Evolutionary conservation across 2,888 invertebrate species (phyloP), one percentile per base, ranked within the genome.

Genomic region (Pherbina coryleti): DNA sequence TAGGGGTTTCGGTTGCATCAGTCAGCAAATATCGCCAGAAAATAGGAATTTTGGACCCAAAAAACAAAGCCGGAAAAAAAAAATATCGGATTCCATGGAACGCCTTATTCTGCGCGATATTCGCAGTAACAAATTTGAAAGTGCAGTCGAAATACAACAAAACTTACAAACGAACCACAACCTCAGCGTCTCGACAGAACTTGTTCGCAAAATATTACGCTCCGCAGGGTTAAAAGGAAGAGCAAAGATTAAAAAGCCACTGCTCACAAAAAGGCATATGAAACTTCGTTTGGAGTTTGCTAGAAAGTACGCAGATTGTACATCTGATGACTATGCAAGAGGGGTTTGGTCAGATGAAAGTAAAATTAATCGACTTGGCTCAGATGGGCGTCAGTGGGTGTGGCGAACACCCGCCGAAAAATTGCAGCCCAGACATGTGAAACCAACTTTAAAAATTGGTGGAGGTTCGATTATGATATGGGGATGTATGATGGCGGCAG

Each of bases 361-460:
- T 57, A 75, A 64, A 75, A 66, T 34, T n/a, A 67, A 34, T 66
- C 37, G 19, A 22, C 25, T 69, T 34, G 69, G 69, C 34, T 31
- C 37, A 14, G 37, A 69, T 34, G 37, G 69, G 19, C 28, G 37
- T 9, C 31, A 69, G 67, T 67, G 34, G 34, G 69, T 69, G 34
- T 69, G 44, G 3, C 7, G 31, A 34, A 69, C 44, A 17, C 11
- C 22, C 31, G 69, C 31, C 17, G 34, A 69, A 17, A 69, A 69
- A 69, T 34, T 69, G 31, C 34, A 69, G 19, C 69, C 69, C 5
- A 25, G 37, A 19, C 34, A 69, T 37, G 69, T 69, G 5, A 37
- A 37, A 34, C 69, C 69, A 34, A 69, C 44, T 25, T 37, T 69
- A 17, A 37, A 69, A 19, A 2, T 69, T 37, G 69, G 5, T 31